Base-by-base conservation (phyloP, 1,140 invertebrate species). In the Aporrectodea caliginosa region DNA sequence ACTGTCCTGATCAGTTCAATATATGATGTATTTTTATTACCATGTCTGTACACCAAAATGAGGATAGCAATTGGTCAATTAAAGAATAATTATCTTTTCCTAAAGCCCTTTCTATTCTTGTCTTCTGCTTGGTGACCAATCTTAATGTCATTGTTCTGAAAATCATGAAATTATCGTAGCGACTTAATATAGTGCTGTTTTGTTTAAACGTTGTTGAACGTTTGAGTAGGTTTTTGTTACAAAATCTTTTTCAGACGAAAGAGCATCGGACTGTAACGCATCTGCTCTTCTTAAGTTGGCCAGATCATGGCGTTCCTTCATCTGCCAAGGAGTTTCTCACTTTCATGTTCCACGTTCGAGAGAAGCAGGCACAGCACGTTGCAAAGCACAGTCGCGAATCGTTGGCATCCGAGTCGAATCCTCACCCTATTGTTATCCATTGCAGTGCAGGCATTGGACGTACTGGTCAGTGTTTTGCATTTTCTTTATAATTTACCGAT, bases 281-380 rank as follows among this genome's bases (percentile, higher is more conserved):
- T 29, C 90, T 98, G 75, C 98, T 99, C 88, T 99, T 98, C 86
- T 99, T 97, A 0, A 97, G 97, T 1, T 99, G 98, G 98, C 98
- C 98, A 0, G 98, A 99, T 88, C 97, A 99, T 85, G 98, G 97
- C 0, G 96, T 98, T 0, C 98, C 97, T 0, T 96, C 99, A 85
- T 96, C 98, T 89, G 96, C 98, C 0, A 97, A 97, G 0, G 96
- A 97, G 0, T 98, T 99, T 89, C 90, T 99, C 35, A 97, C 97
- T 90, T 99, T 99, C 89, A 90, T 99, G 81, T 92, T 95, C 58
- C 91, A 97, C 74, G 96, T 99, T 1, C 93, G 94, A 81, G 92
- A 84, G 30, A 83, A 82, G 70, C 98, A 98, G 84, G 94, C 95
- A 12, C 43, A 78, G 2, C 75, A 30, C 16, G 27, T 76, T 14